Evolutionary conservation across 1,140 invertebrate species (phyloP).

Genomic region (Macrosteles quadrilineatus): DNA sequence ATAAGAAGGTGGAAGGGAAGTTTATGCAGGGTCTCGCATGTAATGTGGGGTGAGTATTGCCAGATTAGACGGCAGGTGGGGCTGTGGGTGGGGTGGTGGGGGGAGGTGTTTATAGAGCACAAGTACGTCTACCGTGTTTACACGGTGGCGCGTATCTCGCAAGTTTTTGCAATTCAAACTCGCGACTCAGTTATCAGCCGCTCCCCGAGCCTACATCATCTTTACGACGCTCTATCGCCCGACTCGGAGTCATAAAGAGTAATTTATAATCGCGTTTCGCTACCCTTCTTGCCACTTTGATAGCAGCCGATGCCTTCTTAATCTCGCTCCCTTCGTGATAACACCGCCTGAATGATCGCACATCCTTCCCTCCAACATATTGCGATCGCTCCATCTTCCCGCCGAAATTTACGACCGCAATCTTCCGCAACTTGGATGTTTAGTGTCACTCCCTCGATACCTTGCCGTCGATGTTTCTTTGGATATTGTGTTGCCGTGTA

Average conservation of each 20-base stretch:
- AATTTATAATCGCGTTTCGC: conserved; percentile 35
- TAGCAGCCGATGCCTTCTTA: conserved; percentile 21
- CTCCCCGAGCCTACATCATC: conserved; percentile 29
- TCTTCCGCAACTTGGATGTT: conserved; percentile 1
- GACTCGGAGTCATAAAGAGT: conserved; percentile 33
- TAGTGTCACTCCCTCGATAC: not conserved
- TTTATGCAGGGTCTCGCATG: not conserved
- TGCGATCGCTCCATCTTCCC: conserved; percentile 11
- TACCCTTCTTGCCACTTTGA: conserved; percentile 20
- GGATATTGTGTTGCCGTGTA: too few species aligned
- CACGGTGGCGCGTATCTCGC: conserved; percentile 1
- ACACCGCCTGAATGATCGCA: conserved; percentile 14
- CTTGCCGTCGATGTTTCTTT: too few species aligned
- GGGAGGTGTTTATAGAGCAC: conserved; percentile 13
- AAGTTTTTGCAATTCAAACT: conserved; percentile 28
- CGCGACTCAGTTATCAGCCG: conserved; percentile 22
- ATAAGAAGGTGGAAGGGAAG: not conserved
- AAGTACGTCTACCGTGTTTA: conserved; percentile 16
- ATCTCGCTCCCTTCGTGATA: conserved; percentile 20
- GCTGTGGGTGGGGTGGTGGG: not conserved
- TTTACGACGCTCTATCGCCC: conserved; percentile 30
- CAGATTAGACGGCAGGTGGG: too few species aligned
- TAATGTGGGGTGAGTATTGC: too few species aligned
- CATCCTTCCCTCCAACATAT: conserved; percentile 16
- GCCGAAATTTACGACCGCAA: conserved; percentile 7